Conservation (phyloP, 2,888 invertebrate genomes). For the Callyntrura guangdongensis region DNA sequence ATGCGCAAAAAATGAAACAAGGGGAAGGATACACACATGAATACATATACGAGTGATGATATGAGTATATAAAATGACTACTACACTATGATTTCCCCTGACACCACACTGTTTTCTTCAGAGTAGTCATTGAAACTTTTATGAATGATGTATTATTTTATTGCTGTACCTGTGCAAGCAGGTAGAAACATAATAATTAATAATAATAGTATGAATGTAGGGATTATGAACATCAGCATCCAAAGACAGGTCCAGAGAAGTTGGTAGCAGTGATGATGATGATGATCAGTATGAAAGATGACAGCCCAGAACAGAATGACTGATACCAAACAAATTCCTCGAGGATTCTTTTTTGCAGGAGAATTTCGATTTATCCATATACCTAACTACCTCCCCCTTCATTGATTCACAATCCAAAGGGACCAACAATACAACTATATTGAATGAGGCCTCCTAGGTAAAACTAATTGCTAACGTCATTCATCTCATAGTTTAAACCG, state of each 20-base stretch:
- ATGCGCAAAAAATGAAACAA: conserved; percentile 60
- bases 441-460: conserved; percentile 81
- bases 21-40: conserved; percentile 15
- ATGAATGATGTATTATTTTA: conserved; percentile 1
- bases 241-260: not conserved
- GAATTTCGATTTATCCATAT: not conserved
- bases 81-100: not conserved
- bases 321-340: conserved; percentile 47
- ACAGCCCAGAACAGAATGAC: conserved; percentile 43
- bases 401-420: not conserved
- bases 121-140: conserved; percentile 28
- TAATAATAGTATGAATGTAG: not conserved
- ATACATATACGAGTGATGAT: conserved; percentile 15
- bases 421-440: conserved; percentile 18
- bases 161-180: not conserved
- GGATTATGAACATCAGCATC: not conserved
- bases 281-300: conserved; percentile 20
- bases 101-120: not conserved
- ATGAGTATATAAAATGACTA: not conserved
- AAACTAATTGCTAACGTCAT: conserved; percentile 85
- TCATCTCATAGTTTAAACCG: conserved; percentile 83
- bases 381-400: not conserved
- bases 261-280: not conserved
- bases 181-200: not conserved
- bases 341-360: conserved; percentile 1